phyloP scores from a whole-genome alignment of 1,140 invertebrate species.

The Euglossa dilemma region DNA sequence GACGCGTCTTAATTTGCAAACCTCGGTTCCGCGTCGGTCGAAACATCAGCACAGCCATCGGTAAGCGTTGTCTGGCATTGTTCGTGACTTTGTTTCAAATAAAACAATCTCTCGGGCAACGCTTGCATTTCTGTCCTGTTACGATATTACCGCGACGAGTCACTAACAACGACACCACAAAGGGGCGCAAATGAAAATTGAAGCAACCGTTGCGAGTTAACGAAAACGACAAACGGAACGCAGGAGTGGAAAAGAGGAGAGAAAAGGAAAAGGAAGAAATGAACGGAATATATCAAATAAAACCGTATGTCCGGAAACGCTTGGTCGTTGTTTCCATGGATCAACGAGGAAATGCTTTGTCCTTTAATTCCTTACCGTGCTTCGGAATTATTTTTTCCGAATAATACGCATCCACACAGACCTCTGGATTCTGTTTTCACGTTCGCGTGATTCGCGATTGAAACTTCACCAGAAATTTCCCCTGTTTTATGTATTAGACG shows the following conservation, averaged over 20 bases:
- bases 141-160: neutral
- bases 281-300: neutral
- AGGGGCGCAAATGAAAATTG: constrained; percentile 39
- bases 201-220: constrained; percentile 7
- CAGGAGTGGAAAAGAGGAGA: neutral
- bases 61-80: neutral
- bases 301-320: neutral
- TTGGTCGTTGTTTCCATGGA: neutral
- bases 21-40: neutral
- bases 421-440: neutral
- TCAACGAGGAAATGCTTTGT: constrained; percentile 15
- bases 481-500: neutral
- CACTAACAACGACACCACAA: neutral
- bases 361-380: constrained; percentile 27
- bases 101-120: neutral
- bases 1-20: neutral
- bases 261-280: neutral
- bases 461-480: neutral
- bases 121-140: neutral
- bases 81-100: neutral
- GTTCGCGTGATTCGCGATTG: neutral
- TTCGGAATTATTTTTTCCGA: constrained; percentile 13
- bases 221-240: neutral
- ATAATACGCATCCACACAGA: neutral
- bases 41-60: neutral